These are phyloP conservation scores for Varanus komodoensis DNA, from an alignment of 2,113 vertebrate genomes.

Conservation along the genomic window DNA sequence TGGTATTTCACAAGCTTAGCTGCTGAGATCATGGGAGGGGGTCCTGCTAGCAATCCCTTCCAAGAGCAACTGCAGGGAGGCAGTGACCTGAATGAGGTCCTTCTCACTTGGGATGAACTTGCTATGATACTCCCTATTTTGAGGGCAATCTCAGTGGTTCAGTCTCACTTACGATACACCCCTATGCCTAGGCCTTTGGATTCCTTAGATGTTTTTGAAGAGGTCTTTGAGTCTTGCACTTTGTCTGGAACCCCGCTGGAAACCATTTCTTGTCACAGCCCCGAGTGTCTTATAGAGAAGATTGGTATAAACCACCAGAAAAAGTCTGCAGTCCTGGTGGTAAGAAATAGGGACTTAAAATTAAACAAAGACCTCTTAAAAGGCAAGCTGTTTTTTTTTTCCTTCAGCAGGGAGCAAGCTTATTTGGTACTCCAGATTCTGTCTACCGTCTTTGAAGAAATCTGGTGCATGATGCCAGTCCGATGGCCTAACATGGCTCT, in stretches of 20 bases:
- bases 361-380: neutral
- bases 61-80: neutral
- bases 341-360: neutral
- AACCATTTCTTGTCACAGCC: constrained; percentile 9
- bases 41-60: neutral
- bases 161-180: neutral
- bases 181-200: neutral
- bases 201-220: neutral
- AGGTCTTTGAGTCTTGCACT: too few relatives aligned
- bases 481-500: constrained; percentile 27
- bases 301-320: constrained; percentile 20
- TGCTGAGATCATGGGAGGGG: too few relatives aligned
- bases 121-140: neutral
- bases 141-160: neutral
- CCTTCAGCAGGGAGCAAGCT: constrained; percentile 4
- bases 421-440: neutral
- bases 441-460: constrained; percentile 25
- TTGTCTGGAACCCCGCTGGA: neutral
- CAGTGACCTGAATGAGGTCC: neutral
- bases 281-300: neutral
- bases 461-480: constrained; percentile 32
- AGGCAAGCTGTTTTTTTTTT: neutral
- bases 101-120: neutral
- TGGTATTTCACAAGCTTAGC: neutral
- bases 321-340: neutral